Evolutionary conservation across 1,140 invertebrate species (phyloP), one percentile per base, ranked within the genome.

Genomic region (Drosophila asahinai): DNA sequence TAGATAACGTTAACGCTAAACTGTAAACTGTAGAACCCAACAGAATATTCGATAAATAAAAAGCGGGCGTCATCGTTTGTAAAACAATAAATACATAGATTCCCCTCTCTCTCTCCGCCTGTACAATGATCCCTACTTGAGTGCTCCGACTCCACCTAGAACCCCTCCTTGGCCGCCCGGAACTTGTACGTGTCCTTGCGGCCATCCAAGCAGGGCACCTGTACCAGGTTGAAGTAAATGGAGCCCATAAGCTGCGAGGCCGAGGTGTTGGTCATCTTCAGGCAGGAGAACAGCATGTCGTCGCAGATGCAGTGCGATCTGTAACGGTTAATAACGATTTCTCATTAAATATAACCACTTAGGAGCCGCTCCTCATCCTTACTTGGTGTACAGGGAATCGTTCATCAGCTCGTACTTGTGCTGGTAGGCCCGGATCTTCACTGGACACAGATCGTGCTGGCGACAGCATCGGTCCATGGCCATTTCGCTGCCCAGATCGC

Each of bases 261-360:
- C 61, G 95, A 95, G 11, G 94, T 94, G 52, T 95, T 95, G 33
- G 95, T 94, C 33, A 93, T 92, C 91, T 98, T 98, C 42, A 98
- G 94, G 93, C 97, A 98, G 2, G 95, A 94, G 92, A 96, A 97
- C 19, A 98, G 95, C 82, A 95, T 95, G 62, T 96, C 95, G 87
- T 98, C 97, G 92, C 97, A 98, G 15, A 94, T 94, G 91, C 97
- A 98, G 90, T 98, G 97, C 47, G 95, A 97, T 94, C 94, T 95
- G 87, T 12, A 27, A 8, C 4, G 17, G 8, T 5, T 2, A 7
- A 30, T 40, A 91, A 79, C 9, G 3, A 15, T 52, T 22, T 33
- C n/a, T 43, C 17, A 14, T 8, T 45, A 68, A 33, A 22, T 6
- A 12, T 1, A 43, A 3, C 22, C 48, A n/a, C 48, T 27, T n/a